phyloP scores from a whole-genome alignment of 2,888 invertebrate species.

The Campoletis raptor region DNA sequence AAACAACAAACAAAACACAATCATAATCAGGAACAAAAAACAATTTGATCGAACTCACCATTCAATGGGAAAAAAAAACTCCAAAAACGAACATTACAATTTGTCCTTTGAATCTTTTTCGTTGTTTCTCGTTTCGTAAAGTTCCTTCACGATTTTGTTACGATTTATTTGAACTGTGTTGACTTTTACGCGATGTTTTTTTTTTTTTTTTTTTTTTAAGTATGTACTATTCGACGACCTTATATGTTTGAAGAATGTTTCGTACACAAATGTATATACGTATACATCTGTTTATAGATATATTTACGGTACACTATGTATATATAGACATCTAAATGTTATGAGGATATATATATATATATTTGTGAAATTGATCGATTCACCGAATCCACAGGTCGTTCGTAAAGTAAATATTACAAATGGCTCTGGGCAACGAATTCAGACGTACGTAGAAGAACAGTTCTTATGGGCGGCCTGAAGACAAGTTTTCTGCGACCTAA shows the following conservation, averaged over 20 bases:
- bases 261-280: slow-evolving; percentile 53
- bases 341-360: slow-evolving; percentile 32
- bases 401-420: slow-evolving; percentile 43
- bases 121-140: neutral
- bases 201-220: neutral
- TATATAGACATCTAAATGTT: slow-evolving; percentile 8
- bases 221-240: slow-evolving; percentile 9
- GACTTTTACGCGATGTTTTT: slow-evolving; percentile 4
- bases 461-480: too few species aligned
- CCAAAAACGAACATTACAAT: slow-evolving; percentile 50
- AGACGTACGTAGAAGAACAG: too few species aligned
- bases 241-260: slow-evolving; percentile 62
- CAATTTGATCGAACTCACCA: slow-evolving; percentile 39
- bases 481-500: too few species aligned
- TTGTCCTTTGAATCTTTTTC: neutral
- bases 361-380: slow-evolving; percentile 52
- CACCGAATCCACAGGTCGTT: slow-evolving; percentile 55
- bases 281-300: slow-evolving; percentile 25
- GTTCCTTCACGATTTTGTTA: neutral
- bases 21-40: neutral
- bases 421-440: slow-evolving; percentile 39
- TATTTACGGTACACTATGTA: slow-evolving; percentile 1
- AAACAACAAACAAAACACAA: neutral
- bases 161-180: neutral
- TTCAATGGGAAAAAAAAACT: slow-evolving; percentile 32